Conservation (phyloP, 2,888 invertebrate genomes). For the Pseudococcus jackbeardsleyi region DNA sequence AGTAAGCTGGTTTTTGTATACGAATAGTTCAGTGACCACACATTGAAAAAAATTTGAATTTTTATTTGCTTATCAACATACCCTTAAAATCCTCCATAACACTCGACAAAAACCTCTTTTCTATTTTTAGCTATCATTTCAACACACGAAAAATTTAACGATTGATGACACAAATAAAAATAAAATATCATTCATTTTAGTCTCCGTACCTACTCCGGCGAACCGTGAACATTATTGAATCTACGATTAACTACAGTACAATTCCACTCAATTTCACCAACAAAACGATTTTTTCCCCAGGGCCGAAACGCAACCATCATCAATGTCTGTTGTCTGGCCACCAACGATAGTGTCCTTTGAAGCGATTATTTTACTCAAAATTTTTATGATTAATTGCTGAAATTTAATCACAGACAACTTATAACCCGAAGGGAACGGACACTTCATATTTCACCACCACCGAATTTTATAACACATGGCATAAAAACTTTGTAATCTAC, state of each 20-base stretch:
- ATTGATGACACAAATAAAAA: constrained; percentile 26
- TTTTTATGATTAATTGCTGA: constrained; percentile 34
- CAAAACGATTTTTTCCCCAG: not conserved
- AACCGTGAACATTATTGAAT: constrained; percentile 15
- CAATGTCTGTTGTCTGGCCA: not conserved
- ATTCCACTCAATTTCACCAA: constrained; percentile 39
- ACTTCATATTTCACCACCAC: not conserved
- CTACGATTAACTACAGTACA: not conserved
- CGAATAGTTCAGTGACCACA: no score
- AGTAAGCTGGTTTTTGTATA: no score
- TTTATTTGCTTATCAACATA: no score
- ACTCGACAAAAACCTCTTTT: no score
- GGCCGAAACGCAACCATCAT: not conserved
- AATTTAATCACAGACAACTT: constrained; percentile 11
- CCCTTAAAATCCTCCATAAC: no score
- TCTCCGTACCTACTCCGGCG: not conserved
- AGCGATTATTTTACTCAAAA: constrained; percentile 20
- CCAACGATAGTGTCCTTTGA: constrained; percentile 22
- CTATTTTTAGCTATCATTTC: no score
- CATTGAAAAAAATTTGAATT: no score
- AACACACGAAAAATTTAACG: not conserved
- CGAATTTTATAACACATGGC: not conserved
- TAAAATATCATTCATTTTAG: constrained; percentile 24
- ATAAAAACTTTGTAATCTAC: not conserved
- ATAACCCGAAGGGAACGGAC: not conserved